These are phyloP conservation scores for Eucera pruinosa DNA, from an alignment of 2,888 invertebrate species.

Conservation along the genomic window DNA sequence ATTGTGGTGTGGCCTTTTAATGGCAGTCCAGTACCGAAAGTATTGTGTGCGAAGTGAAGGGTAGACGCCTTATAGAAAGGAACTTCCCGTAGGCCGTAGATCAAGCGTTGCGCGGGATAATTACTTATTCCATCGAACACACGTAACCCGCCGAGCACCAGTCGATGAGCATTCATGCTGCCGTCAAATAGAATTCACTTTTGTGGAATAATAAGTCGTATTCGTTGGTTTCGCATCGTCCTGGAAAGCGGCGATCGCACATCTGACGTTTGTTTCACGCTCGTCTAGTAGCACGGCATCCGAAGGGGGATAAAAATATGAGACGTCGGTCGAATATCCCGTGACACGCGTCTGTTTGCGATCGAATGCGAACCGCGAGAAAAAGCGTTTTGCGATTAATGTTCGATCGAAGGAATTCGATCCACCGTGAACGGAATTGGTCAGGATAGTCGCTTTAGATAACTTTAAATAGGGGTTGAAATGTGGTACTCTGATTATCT, in stretches of 20 bases:
- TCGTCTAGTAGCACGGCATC: too few relatives aligned
- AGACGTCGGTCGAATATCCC: background rate
- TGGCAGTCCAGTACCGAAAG: slow-evolving; percentile 53
- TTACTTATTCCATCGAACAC: slow-evolving; percentile 71
- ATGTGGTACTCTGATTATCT: background rate
- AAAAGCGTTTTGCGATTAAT: background rate
- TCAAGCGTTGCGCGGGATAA: slow-evolving; percentile 74
- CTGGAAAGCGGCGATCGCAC: too few relatives aligned
- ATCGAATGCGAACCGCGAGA: background rate
- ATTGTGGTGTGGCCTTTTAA: slow-evolving; percentile 44
- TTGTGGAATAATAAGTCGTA: slow-evolving; percentile 28
- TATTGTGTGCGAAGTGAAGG: slow-evolving; percentile 75
- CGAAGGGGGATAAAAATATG: background rate
- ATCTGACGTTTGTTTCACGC: too few relatives aligned
- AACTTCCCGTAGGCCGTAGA: slow-evolving; percentile 70
- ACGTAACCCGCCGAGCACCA: slow-evolving; percentile 49
- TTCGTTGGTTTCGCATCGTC: background rate
- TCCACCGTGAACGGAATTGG: background rate
- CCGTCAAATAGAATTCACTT: slow-evolving; percentile 37
- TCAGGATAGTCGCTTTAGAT: background rate
- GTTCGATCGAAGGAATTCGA: background rate
- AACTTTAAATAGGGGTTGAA: background rate
- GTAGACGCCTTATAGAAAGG: slow-evolving; percentile 73
- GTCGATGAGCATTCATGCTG: slow-evolving; percentile 28
- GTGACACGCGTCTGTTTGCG: background rate